Conservation (phyloP, 2,888 invertebrate genomes). For the Coronaproctus castanopsis region DNA sequence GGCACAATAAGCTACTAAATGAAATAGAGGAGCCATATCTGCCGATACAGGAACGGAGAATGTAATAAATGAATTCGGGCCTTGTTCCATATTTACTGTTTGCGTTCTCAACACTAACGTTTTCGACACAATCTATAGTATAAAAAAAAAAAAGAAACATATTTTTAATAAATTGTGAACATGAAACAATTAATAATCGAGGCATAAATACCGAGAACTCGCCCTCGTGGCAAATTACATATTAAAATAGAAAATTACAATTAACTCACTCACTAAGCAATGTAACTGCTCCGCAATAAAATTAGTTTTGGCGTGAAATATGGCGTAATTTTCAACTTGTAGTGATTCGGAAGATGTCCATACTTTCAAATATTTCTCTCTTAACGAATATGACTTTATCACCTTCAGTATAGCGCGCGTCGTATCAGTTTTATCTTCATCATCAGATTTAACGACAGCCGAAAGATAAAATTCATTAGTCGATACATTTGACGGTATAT, state of each 20-base stretch:
- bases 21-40: constrained; percentile 35
- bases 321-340: constrained; percentile 32
- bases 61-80: constrained; percentile 25
- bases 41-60: constrained; percentile 32
- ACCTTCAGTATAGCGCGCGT: constrained; percentile 19
- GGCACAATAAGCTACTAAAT: constrained; percentile 31
- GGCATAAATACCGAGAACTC: background rate
- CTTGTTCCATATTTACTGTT: constrained; percentile 19
- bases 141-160: too few relatives aligned
- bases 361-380: constrained; percentile 28
- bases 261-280: constrained; percentile 28
- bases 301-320: constrained; percentile 32
- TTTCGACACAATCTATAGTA: constrained; percentile 28
- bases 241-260: too few relatives aligned
- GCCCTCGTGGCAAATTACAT: background rate
- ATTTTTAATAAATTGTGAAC: too few relatives aligned
- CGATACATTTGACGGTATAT: constrained; percentile 18
- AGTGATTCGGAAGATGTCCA: constrained; percentile 28
- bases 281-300: constrained; percentile 30
- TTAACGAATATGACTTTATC: constrained; percentile 24
- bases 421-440: constrained; percentile 16
- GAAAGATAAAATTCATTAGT: constrained; percentile 15
- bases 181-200: constrained; percentile 20
- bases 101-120: constrained; percentile 29
- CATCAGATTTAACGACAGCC: constrained; percentile 14